phyloP scores from a whole-genome alignment of 2,888 invertebrate species.

The Nemotelus nigrinus region DNA sequence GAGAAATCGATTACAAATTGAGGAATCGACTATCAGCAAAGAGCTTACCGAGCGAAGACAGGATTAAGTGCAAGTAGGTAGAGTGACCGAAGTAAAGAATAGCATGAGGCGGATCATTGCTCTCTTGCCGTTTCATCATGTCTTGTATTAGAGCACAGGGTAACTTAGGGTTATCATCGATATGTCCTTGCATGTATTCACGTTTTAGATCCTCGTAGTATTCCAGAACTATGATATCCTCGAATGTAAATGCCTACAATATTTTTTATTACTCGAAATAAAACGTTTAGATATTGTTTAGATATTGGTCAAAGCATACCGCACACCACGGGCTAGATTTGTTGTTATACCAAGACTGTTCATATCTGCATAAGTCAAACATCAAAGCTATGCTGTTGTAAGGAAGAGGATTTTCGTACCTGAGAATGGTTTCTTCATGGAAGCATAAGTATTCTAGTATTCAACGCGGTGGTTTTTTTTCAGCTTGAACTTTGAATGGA shows the following conservation, averaged over 20 bases:
- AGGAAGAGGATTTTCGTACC: slow-evolving; percentile 61
- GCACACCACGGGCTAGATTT: slow-evolving; percentile 81
- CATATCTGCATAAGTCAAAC: slow-evolving; percentile 83
- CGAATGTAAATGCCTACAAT: slow-evolving; percentile 72
- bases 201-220: slow-evolving; percentile 81
- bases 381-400: slow-evolving; percentile 70
- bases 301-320: slow-evolving; percentile 62
- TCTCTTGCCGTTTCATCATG: slow-evolving; percentile 75
- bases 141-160: slow-evolving; percentile 80
- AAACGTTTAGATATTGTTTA: neutral
- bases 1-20: too few species aligned
- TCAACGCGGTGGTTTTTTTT: too few species aligned
- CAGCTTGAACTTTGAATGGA: too few species aligned
- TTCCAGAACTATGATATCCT: slow-evolving; percentile 79
- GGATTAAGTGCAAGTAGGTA: slow-evolving; percentile 70
- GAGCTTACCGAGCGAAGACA: slow-evolving; percentile 68
- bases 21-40: too few species aligned
- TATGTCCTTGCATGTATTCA: slow-evolving; percentile 80
- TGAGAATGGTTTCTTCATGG: slow-evolving; percentile 42
- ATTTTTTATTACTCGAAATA: neutral
- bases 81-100: slow-evolving; percentile 76
- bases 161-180: slow-evolving; percentile 72
- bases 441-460: too few species aligned
- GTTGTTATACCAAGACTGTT: slow-evolving; percentile 79
- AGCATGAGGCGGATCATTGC: slow-evolving; percentile 68